Base-by-base conservation (phyloP, 2,888 invertebrate genomes). In the Lobophora halterata region DNA sequence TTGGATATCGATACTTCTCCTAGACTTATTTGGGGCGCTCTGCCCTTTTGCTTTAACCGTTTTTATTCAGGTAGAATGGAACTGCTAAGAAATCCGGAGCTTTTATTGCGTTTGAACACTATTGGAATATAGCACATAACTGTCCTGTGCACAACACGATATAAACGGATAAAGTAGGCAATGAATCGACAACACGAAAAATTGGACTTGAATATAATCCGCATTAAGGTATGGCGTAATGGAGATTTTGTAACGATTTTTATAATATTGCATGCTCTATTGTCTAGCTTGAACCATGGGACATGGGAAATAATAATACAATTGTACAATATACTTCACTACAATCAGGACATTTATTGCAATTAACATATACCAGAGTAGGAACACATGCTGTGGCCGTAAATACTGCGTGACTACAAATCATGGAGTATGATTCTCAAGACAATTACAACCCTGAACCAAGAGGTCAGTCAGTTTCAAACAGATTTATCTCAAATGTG, bases 211-310 rank as follows among this genome's bases (percentile, higher is more conserved):
- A 26, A 30, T 11, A 18, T 20, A 25, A 16, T 26, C 27, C 23
- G 20, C 29, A 8, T 3, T 20, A 33, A 43, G 43, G 43, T 43
- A 43, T 43, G 37, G 21, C 20, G 25, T 24, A 21, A 29, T 32
- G 30, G 37, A 31, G 23, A 32, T 9, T 32, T 25, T n/a, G n/a
- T n/a, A n/a, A n/a, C n/a, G 16, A 23, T 25, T 24, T 25, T 33
- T 18, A 7, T 24, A 37, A 14, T 37, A 37, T 43, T 43, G 43
- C 43, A 43, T 43, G 43, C 26, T 43, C 28, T 37, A 34, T 26
- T 43, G 42, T 34, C 37, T 37, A 37, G 37, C 43, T 43, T 33
- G 32, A 43, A 29, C n/a, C 36, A 38, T 23, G 26, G 42, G 33
- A 14, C 43, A 30, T 31, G 43, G 29, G 37, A 32, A 21, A 32